Evolutionary conservation across 2,797 vertebrate species (phyloP), one percentile per base, ranked within the genome.

Genomic region (Enteromius treurensis): DNA sequence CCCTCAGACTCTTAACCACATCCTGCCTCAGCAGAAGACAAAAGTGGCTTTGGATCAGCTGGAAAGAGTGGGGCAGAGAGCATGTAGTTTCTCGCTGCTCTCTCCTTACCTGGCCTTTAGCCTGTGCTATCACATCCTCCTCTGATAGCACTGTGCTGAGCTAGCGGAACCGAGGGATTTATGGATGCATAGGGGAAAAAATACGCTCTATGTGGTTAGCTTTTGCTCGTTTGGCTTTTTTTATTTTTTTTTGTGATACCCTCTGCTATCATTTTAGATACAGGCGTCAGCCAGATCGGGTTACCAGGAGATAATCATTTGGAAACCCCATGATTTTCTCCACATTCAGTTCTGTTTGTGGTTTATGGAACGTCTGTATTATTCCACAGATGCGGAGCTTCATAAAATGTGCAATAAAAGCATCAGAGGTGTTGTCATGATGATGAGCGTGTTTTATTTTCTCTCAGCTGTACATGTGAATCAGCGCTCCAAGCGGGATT

Each of bases 51-150:
- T 49, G 49, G 80, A 73, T 83, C 58, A 81, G 65, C 53, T 69
- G 19, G 17, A 17, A 67, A 64, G 51, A 75, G 58, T 13, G 2
- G 17, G 29, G 40, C 58, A 47, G 34, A 79, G 42, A 23, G 62
- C 14, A 40, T 87, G 65, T 78, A 42, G 4, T 70, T 75, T 74
- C 67, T 76, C 67, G 45, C 11, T 19, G 40, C 45, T 82, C 45
- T 45, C 2, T 26, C 13, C 34, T 77, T 21, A 81, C 26, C 21
- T 83, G 86, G 86, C 73, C 68, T 69, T 75, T 15, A 81, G 84
- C 74, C 86, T 84, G 69, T 49, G 76, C 68, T 58, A 82, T 87
- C 75, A 86, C 75, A 73, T 82, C 75, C 82, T 86, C 64, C 79
- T 76, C 81, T 84, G 79, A 85, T 80, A 80, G 55, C 49, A 6